Base-by-base conservation (phyloP, 2,113 vertebrate genomes). In the Polypterus bichir region DNA sequence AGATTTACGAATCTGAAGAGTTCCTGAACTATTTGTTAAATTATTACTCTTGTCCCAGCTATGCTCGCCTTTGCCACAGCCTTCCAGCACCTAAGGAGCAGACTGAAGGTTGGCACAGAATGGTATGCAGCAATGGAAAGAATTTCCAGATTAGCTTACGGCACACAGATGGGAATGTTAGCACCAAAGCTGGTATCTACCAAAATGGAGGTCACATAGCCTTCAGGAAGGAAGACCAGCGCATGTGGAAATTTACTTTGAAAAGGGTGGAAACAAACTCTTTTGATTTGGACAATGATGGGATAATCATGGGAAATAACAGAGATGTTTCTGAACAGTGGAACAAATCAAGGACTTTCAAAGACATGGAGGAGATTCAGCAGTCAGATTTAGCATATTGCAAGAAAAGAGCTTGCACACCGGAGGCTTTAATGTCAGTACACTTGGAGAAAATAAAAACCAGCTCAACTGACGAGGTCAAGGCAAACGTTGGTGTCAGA, bases 11-110 rank as follows among this genome's bases (percentile, higher is more conserved):
- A 71, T 86, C 82, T 1, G 84, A 87, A 65, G 83, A 88, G 69
- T 88, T 89, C 66, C 79, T 86, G 64, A 61, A 84, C 71, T 89
- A 88, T 64, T 71, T 88, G 52, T 66, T 89, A 27, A 87, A 89
- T 72, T 79, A 86, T 60, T 86, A 87, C 53, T 77, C 76, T 57
- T 70, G 74, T 55, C 80, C 85, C 44, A 52, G 66, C 48, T 82
- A 81, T 46, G 67, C 74, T 10, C 79, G 78, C 7, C 60, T 80
- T 65, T 83, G 67, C 70, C 60, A 78, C n/a, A 68, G 77, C 62
- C 63, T 72, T 49, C 73, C 66, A 54, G 2, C 9, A 7, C 1
- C 57, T 1, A 8, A n/a, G 4, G 49, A 0, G 0, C 70, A 47
- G 53, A 56, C 63, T n/a, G 66, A 59, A 62, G 64, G 62, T 72